Conservation (phyloP, 2,113 vertebrate genomes). For the Nettapus auritus region DNA sequence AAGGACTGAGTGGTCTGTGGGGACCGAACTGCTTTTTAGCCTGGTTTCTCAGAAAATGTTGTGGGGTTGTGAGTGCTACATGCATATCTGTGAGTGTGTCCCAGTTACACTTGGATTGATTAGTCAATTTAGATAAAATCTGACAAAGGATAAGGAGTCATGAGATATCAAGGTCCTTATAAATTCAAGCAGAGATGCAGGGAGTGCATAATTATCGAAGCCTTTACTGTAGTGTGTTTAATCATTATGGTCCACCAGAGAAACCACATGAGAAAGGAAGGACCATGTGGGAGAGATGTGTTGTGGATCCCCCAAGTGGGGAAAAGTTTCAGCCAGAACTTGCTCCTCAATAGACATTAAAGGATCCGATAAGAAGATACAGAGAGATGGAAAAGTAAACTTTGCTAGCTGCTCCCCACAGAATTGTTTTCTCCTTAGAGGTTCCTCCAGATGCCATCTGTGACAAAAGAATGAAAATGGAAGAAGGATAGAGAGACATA, state of each 20-base stretch:
- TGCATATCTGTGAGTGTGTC: not conserved
- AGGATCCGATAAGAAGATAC: not conserved
- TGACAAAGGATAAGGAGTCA: not conserved
- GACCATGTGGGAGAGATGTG: not conserved
- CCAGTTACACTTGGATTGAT: constrained; percentile 4
- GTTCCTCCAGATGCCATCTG: not conserved
- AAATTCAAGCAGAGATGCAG: not conserved
- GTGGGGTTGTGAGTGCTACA: not conserved
- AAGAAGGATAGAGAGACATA: not conserved
- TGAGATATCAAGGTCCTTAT: not conserved
- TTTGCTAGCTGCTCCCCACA: not conserved
- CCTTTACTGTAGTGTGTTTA: not conserved
- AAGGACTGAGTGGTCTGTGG: not conserved
- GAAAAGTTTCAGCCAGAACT: not conserved
- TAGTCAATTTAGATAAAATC: constrained; percentile 25
- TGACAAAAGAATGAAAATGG: not conserved
- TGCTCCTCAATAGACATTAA: not conserved
- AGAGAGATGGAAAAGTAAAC: not conserved
- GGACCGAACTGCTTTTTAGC: constrained; percentile 15
- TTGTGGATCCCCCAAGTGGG: not conserved
- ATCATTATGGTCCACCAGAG: not conserved
- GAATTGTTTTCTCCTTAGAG: not conserved
- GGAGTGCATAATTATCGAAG: not conserved
- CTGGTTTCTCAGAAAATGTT: not conserved
- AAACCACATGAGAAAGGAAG: not conserved